Percentiles rank a stretch among this genome's conserved stretches.
phyloP scores from a whole-genome alignment of 2,113 vertebrate genomes.

The Guaruba guarouba region DNA sequence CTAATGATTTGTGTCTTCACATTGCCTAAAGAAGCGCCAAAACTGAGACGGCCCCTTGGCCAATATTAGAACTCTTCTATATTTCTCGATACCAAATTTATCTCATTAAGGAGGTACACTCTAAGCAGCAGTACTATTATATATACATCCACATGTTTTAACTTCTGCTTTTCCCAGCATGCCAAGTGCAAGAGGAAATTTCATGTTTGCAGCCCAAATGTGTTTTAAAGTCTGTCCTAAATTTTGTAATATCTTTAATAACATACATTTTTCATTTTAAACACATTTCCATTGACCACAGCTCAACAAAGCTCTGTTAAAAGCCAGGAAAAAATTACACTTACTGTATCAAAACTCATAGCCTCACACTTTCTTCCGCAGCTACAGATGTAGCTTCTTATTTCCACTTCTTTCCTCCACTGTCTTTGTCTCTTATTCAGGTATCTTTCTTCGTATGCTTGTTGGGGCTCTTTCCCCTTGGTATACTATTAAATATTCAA shows the following conservation, averaged over 20 bases:
- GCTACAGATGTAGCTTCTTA: background rate
- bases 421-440: background rate
- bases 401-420: background rate
- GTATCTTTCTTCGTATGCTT: background rate
- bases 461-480: background rate
- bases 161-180: background rate
- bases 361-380: background rate
- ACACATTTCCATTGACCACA: background rate
- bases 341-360: background rate
- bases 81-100: background rate
- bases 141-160: background rate
- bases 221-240: background rate
- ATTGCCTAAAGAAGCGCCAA: background rate
- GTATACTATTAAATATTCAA: background rate
- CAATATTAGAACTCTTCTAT: background rate
- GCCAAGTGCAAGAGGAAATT: background rate
- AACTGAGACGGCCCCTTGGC: background rate
- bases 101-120: background rate
- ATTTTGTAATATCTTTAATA: background rate
- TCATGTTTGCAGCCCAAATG: background rate
- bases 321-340: background rate
- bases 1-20: background rate
- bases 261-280: background rate
- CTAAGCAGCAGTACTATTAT: background rate
- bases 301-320: background rate